Percentiles rank a stretch among this genome's conserved stretches.
These are phyloP conservation scores for Anoplius nigerrimus DNA, from an alignment of 2,888 invertebrate genomes.

Conservation along the genomic window DNA sequence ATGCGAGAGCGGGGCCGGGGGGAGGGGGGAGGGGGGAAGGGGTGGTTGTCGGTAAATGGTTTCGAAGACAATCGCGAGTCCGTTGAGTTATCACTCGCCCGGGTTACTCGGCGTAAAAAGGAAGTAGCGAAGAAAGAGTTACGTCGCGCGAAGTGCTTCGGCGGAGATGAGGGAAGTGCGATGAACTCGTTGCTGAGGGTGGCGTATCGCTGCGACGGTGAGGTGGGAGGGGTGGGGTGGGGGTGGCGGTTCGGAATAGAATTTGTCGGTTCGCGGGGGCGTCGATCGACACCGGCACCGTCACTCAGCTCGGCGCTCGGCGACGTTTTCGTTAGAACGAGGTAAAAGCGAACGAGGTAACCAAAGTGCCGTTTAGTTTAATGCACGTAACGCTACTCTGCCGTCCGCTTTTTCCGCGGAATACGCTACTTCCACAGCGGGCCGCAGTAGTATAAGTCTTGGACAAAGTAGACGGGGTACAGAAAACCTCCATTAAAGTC, in stretches of 20 bases:
- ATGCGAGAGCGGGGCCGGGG: background rate
- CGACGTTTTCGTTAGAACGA: constrained; percentile 16
- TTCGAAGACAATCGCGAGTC: too few species aligned
- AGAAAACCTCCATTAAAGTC: constrained; percentile 76
- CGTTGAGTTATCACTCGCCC: too few species aligned
- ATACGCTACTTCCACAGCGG: constrained; percentile 63
- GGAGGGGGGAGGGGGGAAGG: background rate
- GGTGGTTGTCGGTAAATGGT: background rate
- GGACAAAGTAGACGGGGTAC: constrained; percentile 75
- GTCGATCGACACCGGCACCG: constrained; percentile 42
- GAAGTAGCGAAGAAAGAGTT: background rate
- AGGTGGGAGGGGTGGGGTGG: too few species aligned
- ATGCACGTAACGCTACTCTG: constrained; percentile 71
- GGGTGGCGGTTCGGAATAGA: too few species aligned
- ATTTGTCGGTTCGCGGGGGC: too few species aligned
- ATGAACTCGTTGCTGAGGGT: too few species aligned
- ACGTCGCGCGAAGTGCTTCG: too few species aligned
- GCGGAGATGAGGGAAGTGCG: background rate
- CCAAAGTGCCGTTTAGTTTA: constrained; percentile 67
- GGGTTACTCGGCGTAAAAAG: background rate
- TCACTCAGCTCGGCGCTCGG: constrained; percentile 40
- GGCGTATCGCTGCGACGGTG: too few species aligned
- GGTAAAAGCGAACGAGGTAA: constrained; percentile 10
- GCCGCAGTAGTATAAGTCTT: constrained; percentile 71
- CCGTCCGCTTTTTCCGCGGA: constrained; percentile 68